Percentiles rank a stretch among this genome's conserved stretches.
Evolutionary conservation across 2,888 invertebrate species (phyloP).

Genomic region (Pogonocherus hispidulus): DNA sequence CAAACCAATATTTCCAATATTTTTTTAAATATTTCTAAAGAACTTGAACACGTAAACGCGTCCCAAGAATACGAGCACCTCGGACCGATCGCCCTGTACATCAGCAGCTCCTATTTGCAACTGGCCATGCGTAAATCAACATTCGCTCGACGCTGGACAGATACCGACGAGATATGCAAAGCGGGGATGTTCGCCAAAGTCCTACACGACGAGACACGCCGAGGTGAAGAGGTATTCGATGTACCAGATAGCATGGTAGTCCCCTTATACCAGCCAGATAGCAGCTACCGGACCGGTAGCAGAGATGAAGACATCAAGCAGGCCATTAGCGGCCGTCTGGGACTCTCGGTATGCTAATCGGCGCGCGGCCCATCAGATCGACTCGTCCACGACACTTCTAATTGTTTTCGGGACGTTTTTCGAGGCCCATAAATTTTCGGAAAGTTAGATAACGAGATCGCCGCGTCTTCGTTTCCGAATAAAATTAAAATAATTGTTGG

Average conservation of each 20-base stretch:
- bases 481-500: no score
- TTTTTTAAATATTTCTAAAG: no score
- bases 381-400: constrained; percentile 50
- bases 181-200: constrained; percentile 54
- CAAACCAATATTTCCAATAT: no score
- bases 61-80: no score
- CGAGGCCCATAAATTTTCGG: constrained; percentile 41
- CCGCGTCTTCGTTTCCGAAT: no score
- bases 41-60: no score
- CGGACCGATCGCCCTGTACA: no score
- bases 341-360: constrained; percentile 59
- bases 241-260: constrained; percentile 58
- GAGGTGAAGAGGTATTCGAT: constrained; percentile 60
- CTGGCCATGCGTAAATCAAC: constrained; percentile 37
- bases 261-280: constrained; percentile 51
- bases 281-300: constrained; percentile 64
- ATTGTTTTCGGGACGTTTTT: constrained; percentile 49
- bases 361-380: constrained; percentile 51
- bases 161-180: constrained; percentile 58
- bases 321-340: constrained; percentile 57
- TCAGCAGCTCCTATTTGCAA: no score
- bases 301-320: constrained; percentile 61
- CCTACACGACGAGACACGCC: constrained; percentile 58
- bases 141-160: no score
- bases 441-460: no score